Base-by-base conservation (phyloP, 2,113 vertebrate genomes). In the Motacilla alba region DNA sequence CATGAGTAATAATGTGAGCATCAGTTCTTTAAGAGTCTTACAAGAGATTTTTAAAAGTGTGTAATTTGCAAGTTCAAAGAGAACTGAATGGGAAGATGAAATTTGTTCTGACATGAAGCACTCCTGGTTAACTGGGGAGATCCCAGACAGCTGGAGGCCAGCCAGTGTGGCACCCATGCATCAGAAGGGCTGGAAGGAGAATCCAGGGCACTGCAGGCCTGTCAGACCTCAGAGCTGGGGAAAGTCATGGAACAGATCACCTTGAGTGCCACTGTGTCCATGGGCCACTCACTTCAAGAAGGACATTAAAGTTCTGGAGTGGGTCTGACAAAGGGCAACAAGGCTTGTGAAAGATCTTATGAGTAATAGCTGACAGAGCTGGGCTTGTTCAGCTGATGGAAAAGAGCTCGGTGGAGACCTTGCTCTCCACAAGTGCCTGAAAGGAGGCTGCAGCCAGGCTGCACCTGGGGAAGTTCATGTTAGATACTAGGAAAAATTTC, bases 121-220 rank as follows among this genome's bases (percentile, higher is more conserved):
- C 21, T 49, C 21, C 58, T 58, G 43, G 31, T 43, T 56, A 43
- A 15, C 17, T 23, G 31, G 4, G 18, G 35, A 63, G 15, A 13
- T 47, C 49, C 24, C 41, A 55, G 49, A 26, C 3, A 41, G 35
- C 26, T 64, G 67, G 30, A 49, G 66, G 17, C 9, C 19, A 63
- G 30, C 16, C 30, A 27, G 0, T 2, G 21, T 49, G 35, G 21
- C 39, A 72, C 5, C 7, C 41, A 56, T 14, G 13, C 2, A 15
- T 7, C 50, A 64, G 49, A 26, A 70, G 13, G 43, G 49, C 17
- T 88, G 58, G 17, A 64, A 49, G 50, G 17, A 73, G 31, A 56
- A 23, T 13, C 11, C 76, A 43, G 35, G 58, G 26, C 31, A 22
- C 58, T 31, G 35, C n/a, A 56, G 43, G 3, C 8, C n/a, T 41